These are phyloP conservation scores for Onychorhynchus coronatus DNA, from an alignment of 2,113 vertebrate genomes.

Conservation along the genomic window DNA sequence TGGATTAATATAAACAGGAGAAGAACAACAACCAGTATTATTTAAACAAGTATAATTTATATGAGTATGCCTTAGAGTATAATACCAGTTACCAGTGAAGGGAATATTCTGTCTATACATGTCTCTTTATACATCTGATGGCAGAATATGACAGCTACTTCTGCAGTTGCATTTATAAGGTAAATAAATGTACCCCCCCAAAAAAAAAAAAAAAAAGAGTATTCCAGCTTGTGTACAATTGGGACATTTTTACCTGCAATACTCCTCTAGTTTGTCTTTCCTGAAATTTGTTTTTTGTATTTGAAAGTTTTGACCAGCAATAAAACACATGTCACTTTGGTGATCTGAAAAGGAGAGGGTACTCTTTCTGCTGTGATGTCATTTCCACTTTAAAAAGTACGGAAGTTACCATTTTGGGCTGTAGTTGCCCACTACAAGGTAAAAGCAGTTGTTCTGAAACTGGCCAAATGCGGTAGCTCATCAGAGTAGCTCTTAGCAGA, in stretches of 20 bases:
- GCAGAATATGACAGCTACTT: neutral
- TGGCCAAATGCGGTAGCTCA: neutral
- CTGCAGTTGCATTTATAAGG: neutral
- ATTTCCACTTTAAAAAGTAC: neutral
- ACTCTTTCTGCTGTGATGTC: neutral
- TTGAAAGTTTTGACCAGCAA: neutral
- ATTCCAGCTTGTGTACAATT: neutral
- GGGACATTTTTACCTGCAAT: neutral
- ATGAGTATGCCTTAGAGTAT: neutral
- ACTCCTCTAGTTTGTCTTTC: neutral
- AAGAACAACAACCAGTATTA: neutral
- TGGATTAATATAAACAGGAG: neutral
- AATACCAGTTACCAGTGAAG: neutral
- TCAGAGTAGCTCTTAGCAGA: neutral
- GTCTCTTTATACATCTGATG: neutral
- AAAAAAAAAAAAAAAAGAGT: neutral
- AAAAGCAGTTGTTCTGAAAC: neutral
- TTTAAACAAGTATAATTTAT: neutral
- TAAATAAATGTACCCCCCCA: neutral
- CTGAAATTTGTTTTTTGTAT: neutral
- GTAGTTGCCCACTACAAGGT: neutral
- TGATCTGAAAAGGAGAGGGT: neutral
- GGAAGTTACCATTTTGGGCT: neutral
- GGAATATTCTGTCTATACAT: neutral
- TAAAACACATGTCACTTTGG: neutral